phyloP scores from a whole-genome alignment of 2,888 invertebrate genomes.

The Dorcus hopei region DNA sequence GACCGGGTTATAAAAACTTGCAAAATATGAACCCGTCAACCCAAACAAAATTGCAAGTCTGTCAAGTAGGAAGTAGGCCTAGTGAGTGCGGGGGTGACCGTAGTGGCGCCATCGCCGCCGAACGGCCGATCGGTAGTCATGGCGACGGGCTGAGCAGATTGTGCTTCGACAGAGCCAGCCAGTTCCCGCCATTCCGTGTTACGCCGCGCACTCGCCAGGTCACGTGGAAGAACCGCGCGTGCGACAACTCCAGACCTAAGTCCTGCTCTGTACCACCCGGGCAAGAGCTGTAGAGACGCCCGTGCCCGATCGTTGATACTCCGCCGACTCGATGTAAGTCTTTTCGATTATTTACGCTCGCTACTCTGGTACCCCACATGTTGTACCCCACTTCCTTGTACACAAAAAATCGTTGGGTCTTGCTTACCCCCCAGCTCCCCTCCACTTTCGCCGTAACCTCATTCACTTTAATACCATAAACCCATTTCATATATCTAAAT shows the following conservation, averaged over 20 bases:
- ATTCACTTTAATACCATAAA: no score
- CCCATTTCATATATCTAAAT: no score
- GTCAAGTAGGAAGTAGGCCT: conserved; percentile 25
- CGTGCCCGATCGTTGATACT: conserved; percentile 32
- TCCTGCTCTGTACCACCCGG: conserved; percentile 41
- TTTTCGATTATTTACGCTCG: conserved; percentile 2
- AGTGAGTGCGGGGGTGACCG: conserved; percentile 39
- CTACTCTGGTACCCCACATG: neutral
- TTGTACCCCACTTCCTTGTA: neutral
- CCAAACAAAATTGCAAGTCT: conserved; percentile 20
- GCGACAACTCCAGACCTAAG: conserved; percentile 41
- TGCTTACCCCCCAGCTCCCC: no score
- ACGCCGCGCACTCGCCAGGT: conserved; percentile 50
- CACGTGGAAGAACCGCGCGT: conserved; percentile 44
- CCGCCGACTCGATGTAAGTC: conserved; percentile 2
- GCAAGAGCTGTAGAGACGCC: conserved; percentile 40
- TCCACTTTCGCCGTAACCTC: no score
- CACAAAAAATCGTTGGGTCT: no score
- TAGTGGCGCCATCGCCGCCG: conserved; percentile 45
- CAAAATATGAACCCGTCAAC: conserved; percentile 25
- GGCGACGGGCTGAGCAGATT: conserved; percentile 45
- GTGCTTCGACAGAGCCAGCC: conserved; percentile 31
- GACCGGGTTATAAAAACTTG: conserved; percentile 15
- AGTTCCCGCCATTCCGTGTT: conserved; percentile 48
- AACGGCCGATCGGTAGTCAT: conserved; percentile 47